These are phyloP conservation scores for Catharus ustulatus DNA, from an alignment of 2,797 vertebrate species.

Conservation along the genomic window DNA sequence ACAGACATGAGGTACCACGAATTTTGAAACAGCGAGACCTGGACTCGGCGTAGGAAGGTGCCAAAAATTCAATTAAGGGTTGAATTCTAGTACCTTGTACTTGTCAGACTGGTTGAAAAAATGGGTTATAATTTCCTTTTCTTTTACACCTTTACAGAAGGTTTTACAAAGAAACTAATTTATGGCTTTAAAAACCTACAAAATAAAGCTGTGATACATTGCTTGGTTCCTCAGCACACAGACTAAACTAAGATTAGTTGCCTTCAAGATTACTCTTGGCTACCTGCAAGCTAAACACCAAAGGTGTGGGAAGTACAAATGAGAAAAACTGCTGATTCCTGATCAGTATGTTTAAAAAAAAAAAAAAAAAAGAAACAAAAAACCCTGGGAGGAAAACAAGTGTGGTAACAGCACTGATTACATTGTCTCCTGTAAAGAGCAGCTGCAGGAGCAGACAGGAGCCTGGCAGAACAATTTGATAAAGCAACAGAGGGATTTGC, in stretches of 20 bases:
- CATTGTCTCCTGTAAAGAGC: not conserved
- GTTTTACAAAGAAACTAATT: slow-evolving; percentile 39
- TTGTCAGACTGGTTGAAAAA: slow-evolving; percentile 43
- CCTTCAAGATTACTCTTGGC: slow-evolving; percentile 19
- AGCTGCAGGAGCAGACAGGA: slow-evolving; percentile 19
- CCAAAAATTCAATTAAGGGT: slow-evolving; percentile 25
- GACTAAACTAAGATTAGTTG: slow-evolving; percentile 36
- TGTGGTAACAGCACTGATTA: not conserved
- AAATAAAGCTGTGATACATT: slow-evolving; percentile 21
- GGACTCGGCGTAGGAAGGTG: not conserved
- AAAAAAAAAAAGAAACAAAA: not conserved
- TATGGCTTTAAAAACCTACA: slow-evolving; percentile 10
- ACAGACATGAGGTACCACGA: not conserved
- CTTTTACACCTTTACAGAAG: not conserved
- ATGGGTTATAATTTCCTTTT: slow-evolving; percentile 11
- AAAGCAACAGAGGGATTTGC: not conserved
- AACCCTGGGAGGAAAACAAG: not conserved
- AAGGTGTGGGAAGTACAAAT: slow-evolving; percentile 3
- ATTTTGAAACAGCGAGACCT: not conserved
- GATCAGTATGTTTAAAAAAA: not conserved
- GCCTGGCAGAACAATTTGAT: slow-evolving; percentile 8
- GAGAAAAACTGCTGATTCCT: slow-evolving; percentile 36
- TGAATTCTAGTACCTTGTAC: not conserved
- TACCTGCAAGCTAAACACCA: slow-evolving; percentile 29
- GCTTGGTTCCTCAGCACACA: not conserved